Percentiles rank a stretch among this genome's conserved stretches.
Evolutionary conservation across 1,140 invertebrate genomes (phyloP).

Genomic region (Leptoteleia sp.): DNA sequence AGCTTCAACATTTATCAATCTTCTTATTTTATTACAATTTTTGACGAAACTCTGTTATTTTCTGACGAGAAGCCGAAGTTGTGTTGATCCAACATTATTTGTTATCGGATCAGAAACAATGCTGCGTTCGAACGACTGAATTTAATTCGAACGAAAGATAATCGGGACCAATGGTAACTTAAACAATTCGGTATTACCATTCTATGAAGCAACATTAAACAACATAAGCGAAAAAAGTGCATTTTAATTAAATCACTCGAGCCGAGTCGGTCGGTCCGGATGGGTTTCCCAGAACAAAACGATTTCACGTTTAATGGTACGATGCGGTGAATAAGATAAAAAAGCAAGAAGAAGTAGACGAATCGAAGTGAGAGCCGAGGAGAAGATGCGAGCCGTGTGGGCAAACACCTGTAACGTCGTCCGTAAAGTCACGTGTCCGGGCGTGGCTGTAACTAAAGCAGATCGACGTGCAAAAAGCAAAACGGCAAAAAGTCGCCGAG

Average conservation of each 20-base stretch:
- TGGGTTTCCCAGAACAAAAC: constrained; percentile 72
- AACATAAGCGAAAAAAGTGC: constrained; percentile 44
- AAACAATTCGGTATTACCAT: constrained; percentile 22
- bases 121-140: neutral
- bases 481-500: constrained; percentile 64
- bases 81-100: too few relatives aligned
- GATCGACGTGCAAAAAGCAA: constrained; percentile 62
- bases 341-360: constrained; percentile 58
- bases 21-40: too few relatives aligned
- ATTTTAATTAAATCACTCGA: constrained; percentile 64
- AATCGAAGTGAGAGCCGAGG: constrained; percentile 61
- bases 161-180: constrained; percentile 7
- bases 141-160: constrained; percentile 12
- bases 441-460: constrained; percentile 76
- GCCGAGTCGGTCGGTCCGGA: constrained; percentile 51
- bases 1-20: too few relatives aligned
- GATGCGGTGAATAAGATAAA: constrained; percentile 61
- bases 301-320: constrained; percentile 72
- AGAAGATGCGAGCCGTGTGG: constrained; percentile 68
- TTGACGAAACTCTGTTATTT: too few relatives aligned
- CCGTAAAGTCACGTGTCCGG: constrained; percentile 76
- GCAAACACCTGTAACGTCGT: constrained; percentile 76
- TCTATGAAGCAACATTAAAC: constrained; percentile 31
- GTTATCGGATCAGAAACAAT: neutral
- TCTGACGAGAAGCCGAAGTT: neutral